Base-by-base conservation (phyloP, 2,888 invertebrate species). In the Osmoderma eremita region DNA sequence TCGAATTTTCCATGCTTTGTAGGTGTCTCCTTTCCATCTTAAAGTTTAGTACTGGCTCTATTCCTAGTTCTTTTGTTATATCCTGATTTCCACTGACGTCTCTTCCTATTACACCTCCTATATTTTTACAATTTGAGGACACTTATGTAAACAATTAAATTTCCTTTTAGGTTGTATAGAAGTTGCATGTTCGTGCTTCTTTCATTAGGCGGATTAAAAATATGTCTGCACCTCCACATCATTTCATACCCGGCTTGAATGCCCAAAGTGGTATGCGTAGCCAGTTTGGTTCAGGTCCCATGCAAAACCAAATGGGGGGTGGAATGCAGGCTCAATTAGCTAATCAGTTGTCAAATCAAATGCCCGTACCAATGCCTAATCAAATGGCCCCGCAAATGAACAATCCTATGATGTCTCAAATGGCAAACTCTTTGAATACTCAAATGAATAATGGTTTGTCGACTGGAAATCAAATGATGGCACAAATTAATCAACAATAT, bases 151-250 rank as follows among this genome's bases (percentile, higher is more conserved):
- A n/a, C n/a, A n/a, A n/a, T 18, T 17, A 2, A 45, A 45, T 1
- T 18, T 45, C 18, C 38, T 15, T 50, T 30, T 53, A 53, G 53
- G 53, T 53, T 15, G 38, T 38, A 15, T 3, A 38, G 15, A 38
- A 53, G 45, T 62, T 65, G 62, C n/a, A 24, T 41, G 3, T 63
- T 49, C 36, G 30, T 6, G 30, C 12, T 22, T 36, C 18, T 48
- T 48, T 18, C 18, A 20, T 13, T 48, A 18, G 18, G 2, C 17
- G 10, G 12, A 30, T 51, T 30, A n/a, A 4, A 51, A 65, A 17
- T 10, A 91, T 91, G 91, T 87, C 91, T 56, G 91, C 89, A 2
- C 90, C 89, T 75, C 89, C 90, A 39, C 91, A 91, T 78, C 90
- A 89, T 77, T 91, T 90, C 75, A 88, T 90, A 71, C 86, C 88